Evolutionary conservation across 2,113 vertebrate species (phyloP), one percentile per base, ranked within the genome.

Genomic region (Spea bombifrons): DNA sequence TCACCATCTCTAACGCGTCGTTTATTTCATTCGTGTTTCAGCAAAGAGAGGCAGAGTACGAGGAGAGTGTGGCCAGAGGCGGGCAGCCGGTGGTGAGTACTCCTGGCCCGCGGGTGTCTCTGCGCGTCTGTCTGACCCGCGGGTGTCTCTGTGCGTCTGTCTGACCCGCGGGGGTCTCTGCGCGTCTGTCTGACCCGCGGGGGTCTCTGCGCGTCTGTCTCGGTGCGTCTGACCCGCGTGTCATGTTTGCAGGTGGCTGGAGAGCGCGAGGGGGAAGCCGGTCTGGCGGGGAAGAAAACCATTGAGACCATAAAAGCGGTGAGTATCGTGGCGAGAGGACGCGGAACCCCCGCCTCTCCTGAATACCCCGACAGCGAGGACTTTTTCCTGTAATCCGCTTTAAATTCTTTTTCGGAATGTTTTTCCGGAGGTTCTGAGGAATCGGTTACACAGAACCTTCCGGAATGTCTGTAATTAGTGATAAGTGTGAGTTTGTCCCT

Each of bases 271-370:
- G 95, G 94, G 73, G 94, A 98, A 79, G 91, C 85, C 0, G 96
- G 94, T 5, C 93, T 96, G 55, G 94, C 97, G 2, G 94, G 89
- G 48, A 99, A 90, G 91, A 99, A 98, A 84, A 98, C 95, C 0
- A 88, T 97, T 3, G 97, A 99, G 88, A 98, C 96, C 0, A 90
- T 99, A 83, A 99, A 98, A 93, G 96, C 95, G 74, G 97, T 99
- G 88, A 95, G 95, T 93, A 53, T 13, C 66, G 7, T 8, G n/a
- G 6, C 3, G 12, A 1, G 3, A 30, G 8, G 9, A 6, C 6
- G 30, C 49, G 30, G 30, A 30, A 1, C 30, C 30, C 30, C 30
- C 30, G 30, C 30, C 30, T 1, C 30, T 30, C 30, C 30, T 30
- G 30, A 30, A 30, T 30, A 30, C 30, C 30, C 30, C 30, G 30